Conservation (phyloP, 1,140 invertebrate genomes). For the Linepithema humile region DNA sequence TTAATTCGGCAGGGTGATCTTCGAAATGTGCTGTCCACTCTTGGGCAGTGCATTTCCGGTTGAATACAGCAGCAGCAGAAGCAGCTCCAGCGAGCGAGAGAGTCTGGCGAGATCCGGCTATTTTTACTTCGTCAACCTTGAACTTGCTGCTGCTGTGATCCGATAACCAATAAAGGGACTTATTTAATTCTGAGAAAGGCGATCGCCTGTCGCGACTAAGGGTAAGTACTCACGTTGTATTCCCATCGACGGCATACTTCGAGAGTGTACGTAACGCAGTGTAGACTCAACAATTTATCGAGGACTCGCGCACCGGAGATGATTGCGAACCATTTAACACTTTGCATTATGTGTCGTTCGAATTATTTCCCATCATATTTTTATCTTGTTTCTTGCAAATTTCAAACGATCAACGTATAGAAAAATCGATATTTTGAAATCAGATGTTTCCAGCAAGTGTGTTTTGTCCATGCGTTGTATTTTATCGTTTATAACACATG, state of each 20-base stretch:
- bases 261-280: background rate
- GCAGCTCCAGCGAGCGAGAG: constrained; percentile 50
- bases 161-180: constrained; percentile 80
- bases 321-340: background rate
- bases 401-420: no score
- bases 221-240: constrained; percentile 61
- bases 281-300: background rate
- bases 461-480: no score
- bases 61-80: constrained; percentile 15
- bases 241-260: background rate
- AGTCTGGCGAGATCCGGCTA: constrained; percentile 61
- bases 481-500: no score
- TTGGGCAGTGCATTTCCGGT: constrained; percentile 63
- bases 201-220: constrained; percentile 64
- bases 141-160: constrained; percentile 74
- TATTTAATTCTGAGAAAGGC: constrained; percentile 80
- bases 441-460: no score
- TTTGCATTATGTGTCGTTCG: background rate
- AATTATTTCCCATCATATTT: background rate
- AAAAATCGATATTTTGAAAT: no score
- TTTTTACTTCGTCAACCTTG: constrained; percentile 71
- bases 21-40: background rate
- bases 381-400: background rate
- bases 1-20: no score
- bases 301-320: background rate